These are phyloP conservation scores for Drosophila fulvimacula DNA, from an alignment of 2,888 invertebrate species.

Conservation along the genomic window DNA sequence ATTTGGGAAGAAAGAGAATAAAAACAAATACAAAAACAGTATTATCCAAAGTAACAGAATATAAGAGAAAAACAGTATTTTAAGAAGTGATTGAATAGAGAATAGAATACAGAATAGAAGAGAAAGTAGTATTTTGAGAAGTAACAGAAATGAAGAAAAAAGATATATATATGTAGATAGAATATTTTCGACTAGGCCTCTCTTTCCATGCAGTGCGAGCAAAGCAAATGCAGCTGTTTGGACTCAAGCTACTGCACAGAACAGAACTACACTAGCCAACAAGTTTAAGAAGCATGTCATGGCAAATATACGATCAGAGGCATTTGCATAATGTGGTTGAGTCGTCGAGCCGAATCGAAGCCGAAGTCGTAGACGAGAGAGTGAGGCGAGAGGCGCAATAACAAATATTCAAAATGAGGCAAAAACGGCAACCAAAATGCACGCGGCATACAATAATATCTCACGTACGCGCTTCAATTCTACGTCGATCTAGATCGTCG, in stretches of 20 bases:
- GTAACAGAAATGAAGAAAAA: too few relatives aligned
- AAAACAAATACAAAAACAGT: too few relatives aligned
- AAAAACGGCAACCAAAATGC: conserved; percentile 34
- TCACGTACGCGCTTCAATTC: conserved; percentile 72
- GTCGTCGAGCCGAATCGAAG: conserved; percentile 1
- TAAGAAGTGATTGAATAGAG: too few relatives aligned
- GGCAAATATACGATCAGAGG: conserved; percentile 27
- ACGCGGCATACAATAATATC: conserved; percentile 56
- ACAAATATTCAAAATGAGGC: conserved; percentile 35
- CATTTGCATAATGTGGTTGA: conserved; percentile 45
- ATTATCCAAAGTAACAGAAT: too few relatives aligned
- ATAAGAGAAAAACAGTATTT: too few relatives aligned
- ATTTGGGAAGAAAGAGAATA: too few relatives aligned
- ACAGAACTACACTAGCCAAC: conserved; percentile 1
- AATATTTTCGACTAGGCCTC: too few relatives aligned
- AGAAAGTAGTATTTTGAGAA: background rate
- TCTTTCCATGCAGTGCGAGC: background rate
- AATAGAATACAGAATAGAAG: too few relatives aligned
- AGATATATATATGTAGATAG: too few relatives aligned
- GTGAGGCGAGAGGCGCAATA: conserved; percentile 5
- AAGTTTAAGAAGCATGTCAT: conserved; percentile 38
- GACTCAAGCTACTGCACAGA: background rate
- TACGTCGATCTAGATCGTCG: conserved; percentile 31
- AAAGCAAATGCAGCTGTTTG: background rate
- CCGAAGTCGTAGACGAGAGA: background rate